Conservation (phyloP, 1,140 invertebrate species). For the Tetramorium parvispinum region DNA sequence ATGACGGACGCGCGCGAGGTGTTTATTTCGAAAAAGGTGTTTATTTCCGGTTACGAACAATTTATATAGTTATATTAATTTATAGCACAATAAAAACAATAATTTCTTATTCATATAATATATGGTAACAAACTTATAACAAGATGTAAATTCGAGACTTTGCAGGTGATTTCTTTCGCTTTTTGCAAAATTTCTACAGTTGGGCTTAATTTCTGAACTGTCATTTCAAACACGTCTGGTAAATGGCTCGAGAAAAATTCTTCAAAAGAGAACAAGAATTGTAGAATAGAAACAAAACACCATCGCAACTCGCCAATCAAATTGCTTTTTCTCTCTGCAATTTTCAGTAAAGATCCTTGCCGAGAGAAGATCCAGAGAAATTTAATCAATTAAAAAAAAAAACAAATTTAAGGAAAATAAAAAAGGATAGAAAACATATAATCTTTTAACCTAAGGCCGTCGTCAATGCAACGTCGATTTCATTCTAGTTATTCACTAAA, state of each 20-base stretch:
- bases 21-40: constrained; percentile 5
- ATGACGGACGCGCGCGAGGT: constrained; percentile 41
- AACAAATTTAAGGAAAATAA: not conserved
- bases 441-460: not conserved
- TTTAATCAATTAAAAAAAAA: constrained; percentile 54
- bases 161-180: not conserved
- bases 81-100: not conserved
- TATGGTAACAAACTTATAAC: constrained; percentile 25
- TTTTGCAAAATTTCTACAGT: constrained; percentile 7
- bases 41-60: not conserved
- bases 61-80: constrained; percentile 7
- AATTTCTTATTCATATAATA: not conserved
- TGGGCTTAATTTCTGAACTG: not conserved
- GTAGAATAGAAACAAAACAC: constrained; percentile 6
- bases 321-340: constrained; percentile 47
- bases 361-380: constrained; percentile 55
- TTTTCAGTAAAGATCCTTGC: constrained; percentile 61
- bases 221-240: constrained; percentile 41
- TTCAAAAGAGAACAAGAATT: not conserved
- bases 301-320: constrained; percentile 33
- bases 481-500: constrained; percentile 2
- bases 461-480: not conserved
- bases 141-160: constrained; percentile 23
- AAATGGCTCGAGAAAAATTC: not conserved
- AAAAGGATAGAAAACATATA: constrained; percentile 27